A percentile compares a stretch with the other conserved stretches of the same genome.
These are phyloP conservation scores for Chrysogorgia sp. DNA, from an alignment of 92 coral and sea anemone species.

Conservation along the genomic window DNA sequence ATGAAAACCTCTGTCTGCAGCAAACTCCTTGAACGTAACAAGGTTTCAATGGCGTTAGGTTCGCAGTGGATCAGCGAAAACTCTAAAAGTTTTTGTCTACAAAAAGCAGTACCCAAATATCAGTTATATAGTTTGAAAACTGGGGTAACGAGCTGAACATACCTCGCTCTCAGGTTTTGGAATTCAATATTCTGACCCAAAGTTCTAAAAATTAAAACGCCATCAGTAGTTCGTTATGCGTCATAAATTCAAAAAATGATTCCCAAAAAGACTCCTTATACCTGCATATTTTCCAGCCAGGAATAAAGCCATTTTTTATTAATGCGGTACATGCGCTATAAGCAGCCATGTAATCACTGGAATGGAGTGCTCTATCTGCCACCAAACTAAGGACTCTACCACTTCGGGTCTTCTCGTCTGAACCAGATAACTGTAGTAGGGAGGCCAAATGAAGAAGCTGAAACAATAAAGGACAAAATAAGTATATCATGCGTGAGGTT, in stretches of 20 bases:
- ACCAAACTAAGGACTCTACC: slow-evolving; percentile 83
- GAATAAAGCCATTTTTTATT: slow-evolving; percentile 62
- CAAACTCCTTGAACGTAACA: slow-evolving; percentile 76
- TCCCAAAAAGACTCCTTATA: slow-evolving; percentile 11
- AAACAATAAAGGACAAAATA: background rate
- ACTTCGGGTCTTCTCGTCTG: slow-evolving; percentile 73
- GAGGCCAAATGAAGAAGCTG: slow-evolving; percentile 83
- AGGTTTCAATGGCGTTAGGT: slow-evolving; percentile 80
- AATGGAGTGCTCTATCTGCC: slow-evolving; percentile 75
- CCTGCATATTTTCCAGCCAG: slow-evolving; percentile 94
- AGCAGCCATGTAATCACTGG: slow-evolving; percentile 67
- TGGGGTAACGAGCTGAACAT: background rate
- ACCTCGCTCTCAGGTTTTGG: slow-evolving; percentile 26
- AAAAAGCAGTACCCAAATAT: background rate
- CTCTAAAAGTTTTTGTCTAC: slow-evolving; percentile 77
- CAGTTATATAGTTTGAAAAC: too few relatives aligned
- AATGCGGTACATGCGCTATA: slow-evolving; percentile 70
- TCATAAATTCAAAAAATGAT: background rate
- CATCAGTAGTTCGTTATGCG: background rate
- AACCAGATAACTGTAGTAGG: slow-evolving; percentile 86
- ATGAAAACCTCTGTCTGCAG: slow-evolving; percentile 90
- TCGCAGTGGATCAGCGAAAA: slow-evolving; percentile 89
- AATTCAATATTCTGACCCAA: slow-evolving; percentile 18
- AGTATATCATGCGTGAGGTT: background rate
- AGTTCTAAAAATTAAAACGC: slow-evolving; percentile 12